Conservation (phyloP, 2,888 invertebrate species). For the Lepidonotus clava region DNA sequence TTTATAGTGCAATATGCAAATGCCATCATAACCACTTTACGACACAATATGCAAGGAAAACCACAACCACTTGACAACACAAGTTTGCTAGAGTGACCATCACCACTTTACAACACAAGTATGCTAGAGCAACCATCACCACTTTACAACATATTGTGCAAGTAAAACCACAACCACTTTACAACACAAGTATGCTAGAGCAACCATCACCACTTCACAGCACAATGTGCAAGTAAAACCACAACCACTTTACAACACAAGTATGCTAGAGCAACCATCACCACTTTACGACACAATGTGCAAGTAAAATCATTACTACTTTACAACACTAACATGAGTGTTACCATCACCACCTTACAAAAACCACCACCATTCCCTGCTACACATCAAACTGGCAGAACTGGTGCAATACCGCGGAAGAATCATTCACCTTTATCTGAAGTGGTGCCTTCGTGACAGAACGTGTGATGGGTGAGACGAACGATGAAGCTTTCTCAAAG, state of each 20-base stretch:
- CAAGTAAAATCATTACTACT: neutral
- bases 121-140: too few species aligned
- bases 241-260: neutral
- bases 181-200: neutral
- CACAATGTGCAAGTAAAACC: neutral
- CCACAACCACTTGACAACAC: too few species aligned
- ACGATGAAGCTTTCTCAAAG: slow-evolving; percentile 15
- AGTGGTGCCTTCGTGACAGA: slow-evolving; percentile 30
- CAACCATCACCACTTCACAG: neutral
- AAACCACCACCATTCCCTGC: neutral
- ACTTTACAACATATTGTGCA: neutral
- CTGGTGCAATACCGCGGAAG: neutral
- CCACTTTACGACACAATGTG: neutral
- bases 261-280: too few species aligned
- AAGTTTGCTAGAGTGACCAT: too few species aligned
- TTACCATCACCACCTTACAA: slow-evolving; percentile 20
- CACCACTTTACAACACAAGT: too few species aligned
- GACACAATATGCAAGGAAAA: too few species aligned
- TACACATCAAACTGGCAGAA: slow-evolving; percentile 20
- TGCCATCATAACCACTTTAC: too few species aligned
- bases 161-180: neutral
- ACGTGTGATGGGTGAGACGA: slow-evolving; percentile 48
- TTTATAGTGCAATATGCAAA: too few species aligned
- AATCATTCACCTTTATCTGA: slow-evolving; percentile 43
- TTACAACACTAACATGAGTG: neutral